Conservation (phyloP, 2,797 vertebrate species). For the Muscicapa striata region DNA sequence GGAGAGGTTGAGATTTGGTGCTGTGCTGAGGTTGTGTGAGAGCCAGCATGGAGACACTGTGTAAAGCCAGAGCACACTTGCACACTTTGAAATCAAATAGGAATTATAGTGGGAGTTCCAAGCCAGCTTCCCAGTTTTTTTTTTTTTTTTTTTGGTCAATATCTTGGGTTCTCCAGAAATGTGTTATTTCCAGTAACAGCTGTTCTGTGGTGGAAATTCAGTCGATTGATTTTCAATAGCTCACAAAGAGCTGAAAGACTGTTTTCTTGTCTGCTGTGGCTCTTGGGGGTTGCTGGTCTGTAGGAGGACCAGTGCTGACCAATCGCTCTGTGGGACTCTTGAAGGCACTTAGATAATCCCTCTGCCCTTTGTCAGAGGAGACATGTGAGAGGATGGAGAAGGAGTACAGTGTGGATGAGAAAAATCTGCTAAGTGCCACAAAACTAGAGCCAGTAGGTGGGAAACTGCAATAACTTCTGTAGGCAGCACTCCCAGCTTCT, state of each 20-base stretch:
- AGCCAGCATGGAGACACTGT: neutral
- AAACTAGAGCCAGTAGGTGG: neutral
- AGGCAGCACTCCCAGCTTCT: rapidly evolving
- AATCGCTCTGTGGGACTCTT: neutral
- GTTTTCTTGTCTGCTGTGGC: neutral
- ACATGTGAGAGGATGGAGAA: neutral
- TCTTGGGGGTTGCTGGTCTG: neutral
- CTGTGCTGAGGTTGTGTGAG: neutral
- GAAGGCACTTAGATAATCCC: neutral
- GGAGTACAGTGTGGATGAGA: neutral
- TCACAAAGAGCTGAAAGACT: neutral
- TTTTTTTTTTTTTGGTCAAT: too few species aligned
- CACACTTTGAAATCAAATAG: neutral
- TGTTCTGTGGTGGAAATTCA: neutral
- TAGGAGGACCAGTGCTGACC: neutral
- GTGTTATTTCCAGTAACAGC: neutral
- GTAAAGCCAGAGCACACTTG: neutral
- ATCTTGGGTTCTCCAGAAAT: neutral
- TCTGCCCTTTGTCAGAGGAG: neutral
- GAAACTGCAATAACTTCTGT: neutral
- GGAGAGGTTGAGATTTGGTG: neutral
- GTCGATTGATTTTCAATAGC: neutral
- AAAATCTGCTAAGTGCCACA: neutral
- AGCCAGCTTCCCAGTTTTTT: neutral
- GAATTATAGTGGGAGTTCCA: rapidly evolving